phyloP scores from a whole-genome alignment of 2,113 vertebrate genomes.

The Dasypus novemcinctus region DNA sequence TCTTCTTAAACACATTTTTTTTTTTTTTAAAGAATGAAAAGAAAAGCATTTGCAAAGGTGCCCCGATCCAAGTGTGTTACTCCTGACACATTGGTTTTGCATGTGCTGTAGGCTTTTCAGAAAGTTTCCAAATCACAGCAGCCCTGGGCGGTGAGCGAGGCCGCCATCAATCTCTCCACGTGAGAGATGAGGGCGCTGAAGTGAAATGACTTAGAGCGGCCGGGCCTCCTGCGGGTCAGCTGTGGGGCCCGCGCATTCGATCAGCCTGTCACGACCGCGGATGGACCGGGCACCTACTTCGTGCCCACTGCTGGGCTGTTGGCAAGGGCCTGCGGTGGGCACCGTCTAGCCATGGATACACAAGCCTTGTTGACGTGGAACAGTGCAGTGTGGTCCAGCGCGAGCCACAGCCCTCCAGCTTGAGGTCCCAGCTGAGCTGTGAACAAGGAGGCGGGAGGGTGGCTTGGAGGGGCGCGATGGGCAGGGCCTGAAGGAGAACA shows the following conservation, averaged over 20 bases:
- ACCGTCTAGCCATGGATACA: not conserved
- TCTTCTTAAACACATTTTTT: slow-evolving; percentile 45
- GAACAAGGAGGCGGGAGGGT: not conserved
- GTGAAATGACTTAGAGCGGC: not conserved
- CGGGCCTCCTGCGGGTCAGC: not conserved
- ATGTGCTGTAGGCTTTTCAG: not conserved
- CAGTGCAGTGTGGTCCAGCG: not conserved
- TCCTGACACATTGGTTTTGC: not conserved
- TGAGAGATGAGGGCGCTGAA: not conserved
- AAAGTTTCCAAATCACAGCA: not conserved
- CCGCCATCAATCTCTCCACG: not conserved
- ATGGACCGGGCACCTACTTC: not conserved
- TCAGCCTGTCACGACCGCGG: not conserved
- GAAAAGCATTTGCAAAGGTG: slow-evolving; percentile 40
- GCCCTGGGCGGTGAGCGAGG: not conserved
- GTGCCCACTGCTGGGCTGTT: not conserved
- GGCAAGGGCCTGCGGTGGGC: not conserved
- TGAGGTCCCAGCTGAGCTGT: not conserved
- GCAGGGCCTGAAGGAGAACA: not conserved
- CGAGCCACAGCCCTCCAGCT: not conserved
- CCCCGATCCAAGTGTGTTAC: not conserved
- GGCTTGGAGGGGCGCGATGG: not conserved
- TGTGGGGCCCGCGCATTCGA: not conserved
- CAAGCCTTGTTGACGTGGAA: not conserved
- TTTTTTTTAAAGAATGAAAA: not conserved